Conservation (phyloP, 2,113 vertebrate species). For the Hydrolagus affinis region DNA sequence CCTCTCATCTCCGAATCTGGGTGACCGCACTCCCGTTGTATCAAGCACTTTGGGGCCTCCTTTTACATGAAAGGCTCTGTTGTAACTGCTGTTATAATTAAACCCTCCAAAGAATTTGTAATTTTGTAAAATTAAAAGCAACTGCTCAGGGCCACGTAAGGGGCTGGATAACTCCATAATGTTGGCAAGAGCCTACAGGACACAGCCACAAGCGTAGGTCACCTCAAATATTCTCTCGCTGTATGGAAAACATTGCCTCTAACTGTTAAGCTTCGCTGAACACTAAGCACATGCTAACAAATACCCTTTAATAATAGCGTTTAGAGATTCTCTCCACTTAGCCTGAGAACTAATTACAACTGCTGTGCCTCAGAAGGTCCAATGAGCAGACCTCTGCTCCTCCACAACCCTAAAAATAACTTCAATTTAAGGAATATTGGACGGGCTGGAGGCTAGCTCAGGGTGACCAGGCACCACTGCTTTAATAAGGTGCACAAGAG, state of each 20-base stretch:
- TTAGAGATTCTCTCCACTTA: neutral
- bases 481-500: neutral
- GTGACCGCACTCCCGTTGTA: no score
- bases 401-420: neutral
- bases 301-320: neutral
- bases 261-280: neutral
- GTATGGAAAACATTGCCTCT: neutral
- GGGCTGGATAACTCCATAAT: neutral
- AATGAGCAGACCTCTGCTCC: neutral
- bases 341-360: neutral
- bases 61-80: no score
- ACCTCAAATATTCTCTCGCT: neutral
- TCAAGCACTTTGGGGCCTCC: no score
- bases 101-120: no score
- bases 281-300: neutral
- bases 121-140: no score
- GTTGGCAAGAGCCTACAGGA: neutral
- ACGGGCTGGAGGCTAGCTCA: neutral
- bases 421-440: conserved; percentile 9
- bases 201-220: no score
- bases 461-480: neutral
- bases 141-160: no score
- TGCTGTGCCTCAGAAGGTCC: neutral
- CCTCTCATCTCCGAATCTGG: no score
- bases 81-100: no score